Conservation (phyloP, 1,140 invertebrate genomes). For the Leptestheria dahalacensis region DNA sequence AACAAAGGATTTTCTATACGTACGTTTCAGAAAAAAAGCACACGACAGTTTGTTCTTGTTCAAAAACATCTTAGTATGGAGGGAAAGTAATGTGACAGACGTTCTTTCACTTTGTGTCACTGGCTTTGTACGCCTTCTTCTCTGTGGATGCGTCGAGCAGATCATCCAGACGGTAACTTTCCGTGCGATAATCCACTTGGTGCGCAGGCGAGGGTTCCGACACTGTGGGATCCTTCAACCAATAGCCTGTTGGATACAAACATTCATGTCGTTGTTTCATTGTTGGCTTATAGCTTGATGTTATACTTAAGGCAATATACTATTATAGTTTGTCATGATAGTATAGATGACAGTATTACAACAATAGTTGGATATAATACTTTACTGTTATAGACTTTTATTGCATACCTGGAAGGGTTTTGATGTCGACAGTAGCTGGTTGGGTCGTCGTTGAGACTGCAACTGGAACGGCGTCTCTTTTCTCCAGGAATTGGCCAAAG, state of each 20-base stretch:
- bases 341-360: too few species aligned
- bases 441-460: conserved; percentile 9
- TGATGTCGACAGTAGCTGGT: conserved; percentile 13
- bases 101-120: too few species aligned
- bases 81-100: too few species aligned
- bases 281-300: too few species aligned
- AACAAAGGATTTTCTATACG: too few species aligned
- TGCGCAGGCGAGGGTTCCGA: conserved; percentile 1
- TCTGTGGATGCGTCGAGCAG: not conserved
- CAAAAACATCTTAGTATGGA: too few species aligned
- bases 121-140: not conserved
- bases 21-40: too few species aligned
- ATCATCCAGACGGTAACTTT: conserved; percentile 13
- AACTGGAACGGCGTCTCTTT: not conserved
- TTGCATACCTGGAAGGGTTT: conserved; percentile 12
- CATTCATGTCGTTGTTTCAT: too few species aligned
- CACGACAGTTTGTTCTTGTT: too few species aligned
- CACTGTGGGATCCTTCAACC: conserved; percentile 10
- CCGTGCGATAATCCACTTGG: conserved; percentile 13
- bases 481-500: not conserved
- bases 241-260: too few species aligned
- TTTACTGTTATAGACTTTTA: not conserved
- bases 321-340: too few species aligned
- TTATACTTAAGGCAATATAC: not conserved
- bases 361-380: not conserved